Evolutionary conservation across 2,888 invertebrate genomes (phyloP).

Genomic region (Stegana nigrithorax): DNA sequence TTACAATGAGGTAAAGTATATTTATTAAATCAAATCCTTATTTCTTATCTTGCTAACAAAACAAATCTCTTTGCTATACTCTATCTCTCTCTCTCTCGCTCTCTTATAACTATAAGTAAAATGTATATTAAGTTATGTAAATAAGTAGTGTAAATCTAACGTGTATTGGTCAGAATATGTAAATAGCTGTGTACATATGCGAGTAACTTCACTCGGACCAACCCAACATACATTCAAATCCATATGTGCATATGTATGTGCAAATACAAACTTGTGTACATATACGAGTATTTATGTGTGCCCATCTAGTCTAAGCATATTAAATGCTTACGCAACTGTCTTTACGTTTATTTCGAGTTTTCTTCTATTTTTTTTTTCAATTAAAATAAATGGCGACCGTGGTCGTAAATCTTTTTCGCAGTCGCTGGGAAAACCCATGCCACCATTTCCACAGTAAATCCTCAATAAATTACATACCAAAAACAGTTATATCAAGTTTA

Average conservation of each 20-base stretch:
- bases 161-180: no score
- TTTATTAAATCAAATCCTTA: slow-evolving; percentile 31
- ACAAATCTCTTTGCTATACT: no score
- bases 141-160: no score
- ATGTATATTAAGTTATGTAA: no score
- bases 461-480: slow-evolving; percentile 6
- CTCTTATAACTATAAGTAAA: not conserved
- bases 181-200: no score
- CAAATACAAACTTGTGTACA: no score
- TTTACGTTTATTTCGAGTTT: not conserved
- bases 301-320: not conserved
- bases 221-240: no score
- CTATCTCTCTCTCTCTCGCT: not conserved
- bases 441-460: not conserved
- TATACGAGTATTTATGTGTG: slow-evolving; percentile 5
- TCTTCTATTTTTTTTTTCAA: not conserved
- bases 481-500: slow-evolving; percentile 6
- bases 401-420: slow-evolving; percentile 14
- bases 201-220: no score
- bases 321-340: slow-evolving; percentile 7
- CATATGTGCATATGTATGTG: no score
- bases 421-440: not conserved
- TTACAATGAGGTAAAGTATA: slow-evolving; percentile 67
- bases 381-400: slow-evolving; percentile 14
- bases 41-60: slow-evolving; percentile 25